These are phyloP conservation scores for Alectoris magna DNA, from an alignment of 2,797 vertebrate species.

Conservation along the genomic window DNA sequence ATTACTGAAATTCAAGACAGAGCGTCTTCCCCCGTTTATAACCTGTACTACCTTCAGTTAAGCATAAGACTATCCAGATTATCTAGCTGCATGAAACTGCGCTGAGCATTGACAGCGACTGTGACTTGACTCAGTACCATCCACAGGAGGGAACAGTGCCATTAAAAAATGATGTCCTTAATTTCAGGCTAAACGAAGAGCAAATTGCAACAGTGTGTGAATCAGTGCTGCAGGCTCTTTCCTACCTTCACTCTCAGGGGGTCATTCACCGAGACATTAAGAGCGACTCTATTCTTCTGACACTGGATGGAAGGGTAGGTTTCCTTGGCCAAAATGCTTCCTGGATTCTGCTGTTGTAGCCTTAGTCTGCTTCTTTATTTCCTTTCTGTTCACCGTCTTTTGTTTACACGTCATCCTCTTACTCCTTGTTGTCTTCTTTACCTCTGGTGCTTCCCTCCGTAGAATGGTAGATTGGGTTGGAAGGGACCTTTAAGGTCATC, in stretches of 20 bases:
- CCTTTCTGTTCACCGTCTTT: not conserved
- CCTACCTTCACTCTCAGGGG: conserved; percentile 96
- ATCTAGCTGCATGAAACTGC: not conserved
- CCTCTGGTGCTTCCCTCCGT: not conserved
- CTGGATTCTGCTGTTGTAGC: not conserved
- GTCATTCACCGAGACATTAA: conserved; percentile 99
- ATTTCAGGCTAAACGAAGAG: conserved; percentile 92
- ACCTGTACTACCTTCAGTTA: too few relatives aligned
- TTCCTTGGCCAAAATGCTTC: not conserved
- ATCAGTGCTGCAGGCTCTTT: conserved; percentile 94
- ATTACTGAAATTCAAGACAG: too few relatives aligned
- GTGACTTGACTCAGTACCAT: fast-evolving
- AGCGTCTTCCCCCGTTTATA: too few relatives aligned
- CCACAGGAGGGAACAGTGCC: fast-evolving
- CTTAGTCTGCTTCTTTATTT: not conserved
- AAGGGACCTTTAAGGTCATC: too few relatives aligned
- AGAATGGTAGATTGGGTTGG: too few relatives aligned
- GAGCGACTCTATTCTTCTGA: conserved; percentile 97
- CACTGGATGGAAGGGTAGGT: conserved; percentile 92
- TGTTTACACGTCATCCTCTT: fast-evolving
- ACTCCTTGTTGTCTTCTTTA: not conserved
- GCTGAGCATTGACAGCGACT: not conserved
- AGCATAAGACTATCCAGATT: too few relatives aligned
- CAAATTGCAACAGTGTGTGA: conserved; percentile 98
- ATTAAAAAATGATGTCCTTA: not conserved